Evolutionary conservation across 2,113 vertebrate species (phyloP), one percentile per base, ranked within the genome.

Genomic region (Dascyllus trimaculatus): DNA sequence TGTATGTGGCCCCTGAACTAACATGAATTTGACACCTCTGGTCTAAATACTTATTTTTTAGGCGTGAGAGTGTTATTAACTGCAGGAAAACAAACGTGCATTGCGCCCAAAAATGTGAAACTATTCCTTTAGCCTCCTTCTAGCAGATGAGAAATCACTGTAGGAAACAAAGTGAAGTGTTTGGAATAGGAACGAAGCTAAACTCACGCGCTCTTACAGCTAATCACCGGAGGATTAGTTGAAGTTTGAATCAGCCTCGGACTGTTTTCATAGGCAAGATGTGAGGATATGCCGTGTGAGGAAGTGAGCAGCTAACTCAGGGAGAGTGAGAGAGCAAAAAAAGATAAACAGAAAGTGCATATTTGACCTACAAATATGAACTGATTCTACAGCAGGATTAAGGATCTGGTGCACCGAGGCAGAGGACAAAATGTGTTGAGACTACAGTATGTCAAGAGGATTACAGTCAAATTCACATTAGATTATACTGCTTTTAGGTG

Each of bases 401-500:
- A 40, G 10, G 6, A 51, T 71, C 48, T 21, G 29, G 46, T 45
- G 62, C 79, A 72, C 13, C 0, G 29, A 65, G 52, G 64, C 54
- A 62, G 78, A 52, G 74, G 83, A 81, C 76, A 85, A 56, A 78
- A 75, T 84, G 77, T 78, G 66, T 56, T 38, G 59, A 63, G 77
- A 59, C 72, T 29, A 64, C 67, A 85, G 49, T 81, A 78, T 81
- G 79, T 80, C 51, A 79, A 71, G 78, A 85, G 76, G 71, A 88
- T 87, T 87, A 81, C 26, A 61, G 49, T 76, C 58, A 83, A 77
- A 80, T 81, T 88, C 77, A 85, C 68, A 90, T 87, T 54, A 82
- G 76, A 87, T 81, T 71, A 79, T 43, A n/a, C 61, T 63, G 84
- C 72, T 79, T 79, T 90, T 72, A 78, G 73, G 58, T 70, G 76